phyloP scores from a whole-genome alignment of 2,888 invertebrate genomes.

The Noctua janthe region DNA sequence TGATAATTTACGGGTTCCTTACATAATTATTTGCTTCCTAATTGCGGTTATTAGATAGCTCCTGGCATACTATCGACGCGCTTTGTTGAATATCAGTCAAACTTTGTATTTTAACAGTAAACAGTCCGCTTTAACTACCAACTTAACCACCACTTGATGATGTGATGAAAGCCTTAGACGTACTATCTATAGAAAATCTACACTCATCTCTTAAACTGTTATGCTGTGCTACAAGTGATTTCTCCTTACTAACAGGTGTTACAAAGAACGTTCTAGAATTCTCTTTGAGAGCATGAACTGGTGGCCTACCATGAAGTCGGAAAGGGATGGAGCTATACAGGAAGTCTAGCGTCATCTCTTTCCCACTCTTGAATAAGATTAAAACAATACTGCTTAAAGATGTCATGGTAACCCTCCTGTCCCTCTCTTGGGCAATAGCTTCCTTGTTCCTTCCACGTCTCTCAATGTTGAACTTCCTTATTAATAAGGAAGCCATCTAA shows the following conservation, averaged over 20 bases:
- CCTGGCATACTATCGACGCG: background rate
- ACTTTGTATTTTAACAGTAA: background rate
- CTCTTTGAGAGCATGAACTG: background rate
- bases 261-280: background rate
- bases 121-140: constrained; percentile 11
- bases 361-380: too few species aligned
- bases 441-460: background rate
- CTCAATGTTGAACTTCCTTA: too few species aligned
- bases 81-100: background rate
- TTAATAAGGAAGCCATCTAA: background rate
- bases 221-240: background rate
- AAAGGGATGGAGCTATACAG: background rate
- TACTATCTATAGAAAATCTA: background rate
- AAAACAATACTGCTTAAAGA: too few species aligned
- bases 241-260: background rate
- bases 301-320: background rate
- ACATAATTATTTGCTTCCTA: constrained; percentile 10
- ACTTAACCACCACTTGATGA: background rate
- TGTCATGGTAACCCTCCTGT: background rate
- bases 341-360: background rate
- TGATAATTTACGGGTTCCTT: background rate
- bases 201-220: background rate
- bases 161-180: background rate
- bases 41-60: background rate
- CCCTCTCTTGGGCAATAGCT: too few species aligned